A percentile compares a stretch with the other conserved stretches of the same genome.
phyloP scores from a whole-genome alignment of 2,113 vertebrate species.

The Chlamydotis undulata region DNA sequence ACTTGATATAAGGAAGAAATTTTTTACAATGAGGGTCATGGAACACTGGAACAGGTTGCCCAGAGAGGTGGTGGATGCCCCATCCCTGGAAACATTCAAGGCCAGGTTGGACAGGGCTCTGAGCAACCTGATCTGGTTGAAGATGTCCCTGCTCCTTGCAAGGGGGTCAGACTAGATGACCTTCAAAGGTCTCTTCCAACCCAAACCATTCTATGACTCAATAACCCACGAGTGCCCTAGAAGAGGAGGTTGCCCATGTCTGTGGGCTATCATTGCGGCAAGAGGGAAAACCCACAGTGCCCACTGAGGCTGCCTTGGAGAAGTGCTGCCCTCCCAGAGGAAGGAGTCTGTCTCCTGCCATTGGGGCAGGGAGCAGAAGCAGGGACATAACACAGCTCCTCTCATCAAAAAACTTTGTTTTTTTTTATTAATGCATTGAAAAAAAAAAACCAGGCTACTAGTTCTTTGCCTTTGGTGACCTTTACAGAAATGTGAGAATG shows the following conservation, averaged over 20 bases:
- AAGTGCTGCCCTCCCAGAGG: not conserved
- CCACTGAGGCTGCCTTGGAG: not conserved
- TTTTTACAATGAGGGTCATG: too few species aligned
- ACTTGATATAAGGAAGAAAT: too few species aligned
- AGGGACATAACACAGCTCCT: not conserved
- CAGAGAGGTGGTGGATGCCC: too few species aligned
- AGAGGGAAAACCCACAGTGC: not conserved
- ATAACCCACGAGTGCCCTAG: not conserved
- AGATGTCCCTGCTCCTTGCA: too few species aligned
- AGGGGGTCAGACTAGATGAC: too few species aligned
- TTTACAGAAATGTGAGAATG: constrained; percentile 22
- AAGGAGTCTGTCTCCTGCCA: not conserved
- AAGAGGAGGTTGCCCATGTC: not conserved
- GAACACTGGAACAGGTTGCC: too few species aligned
- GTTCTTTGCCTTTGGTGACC: constrained; percentile 40
- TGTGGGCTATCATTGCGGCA: not conserved
- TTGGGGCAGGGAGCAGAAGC: not conserved
- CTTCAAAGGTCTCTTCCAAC: too few species aligned
- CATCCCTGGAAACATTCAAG: too few species aligned
- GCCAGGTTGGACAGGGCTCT: too few species aligned
- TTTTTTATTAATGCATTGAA: constrained; percentile 58
- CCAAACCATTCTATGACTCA: too few species aligned
- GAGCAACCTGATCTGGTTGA: too few species aligned
- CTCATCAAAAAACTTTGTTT: not conserved
- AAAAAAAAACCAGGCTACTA: not conserved